These are phyloP conservation scores for Myotis lucifugus DNA, from an alignment of 2,113 vertebrate genomes.

Conservation along the genomic window DNA sequence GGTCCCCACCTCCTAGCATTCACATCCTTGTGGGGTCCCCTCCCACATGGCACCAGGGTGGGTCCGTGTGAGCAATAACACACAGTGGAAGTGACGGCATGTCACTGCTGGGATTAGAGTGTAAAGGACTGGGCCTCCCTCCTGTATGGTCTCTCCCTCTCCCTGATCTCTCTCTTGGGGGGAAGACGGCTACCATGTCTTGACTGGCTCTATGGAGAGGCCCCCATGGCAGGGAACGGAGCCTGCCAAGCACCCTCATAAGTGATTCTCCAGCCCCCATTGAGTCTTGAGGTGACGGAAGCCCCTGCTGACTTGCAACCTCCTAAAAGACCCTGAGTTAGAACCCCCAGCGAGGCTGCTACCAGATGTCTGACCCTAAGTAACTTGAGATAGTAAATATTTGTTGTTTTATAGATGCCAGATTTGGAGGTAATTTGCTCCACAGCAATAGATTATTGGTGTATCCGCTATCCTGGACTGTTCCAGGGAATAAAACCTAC, in stretches of 20 bases:
- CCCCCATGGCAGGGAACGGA: not conserved
- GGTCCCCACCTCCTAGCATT: not conserved
- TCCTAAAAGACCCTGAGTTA: not conserved
- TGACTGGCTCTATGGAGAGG: not conserved
- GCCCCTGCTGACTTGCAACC: not conserved
- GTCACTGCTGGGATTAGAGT: not conserved
- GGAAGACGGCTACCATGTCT: not conserved
- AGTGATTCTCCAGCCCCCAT: not conserved
- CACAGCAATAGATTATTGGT: not conserved
- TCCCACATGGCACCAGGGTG: not conserved
- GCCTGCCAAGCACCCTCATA: no score
- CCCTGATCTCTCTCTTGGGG: not conserved
- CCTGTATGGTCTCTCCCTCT: not conserved
- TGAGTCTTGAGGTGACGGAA: not conserved
- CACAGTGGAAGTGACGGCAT: not conserved
- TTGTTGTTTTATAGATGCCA: not conserved
- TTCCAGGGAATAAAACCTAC: not conserved
- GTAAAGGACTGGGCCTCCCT: not conserved
- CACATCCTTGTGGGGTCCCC: not conserved
- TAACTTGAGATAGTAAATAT: not conserved
- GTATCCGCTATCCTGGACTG: not conserved
- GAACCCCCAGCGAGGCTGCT: not conserved
- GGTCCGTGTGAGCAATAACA: not conserved
- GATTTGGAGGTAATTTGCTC: not conserved
- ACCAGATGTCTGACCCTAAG: not conserved